phyloP scores from a whole-genome alignment of 2,888 invertebrate species.

The Campoplex capitator region DNA sequence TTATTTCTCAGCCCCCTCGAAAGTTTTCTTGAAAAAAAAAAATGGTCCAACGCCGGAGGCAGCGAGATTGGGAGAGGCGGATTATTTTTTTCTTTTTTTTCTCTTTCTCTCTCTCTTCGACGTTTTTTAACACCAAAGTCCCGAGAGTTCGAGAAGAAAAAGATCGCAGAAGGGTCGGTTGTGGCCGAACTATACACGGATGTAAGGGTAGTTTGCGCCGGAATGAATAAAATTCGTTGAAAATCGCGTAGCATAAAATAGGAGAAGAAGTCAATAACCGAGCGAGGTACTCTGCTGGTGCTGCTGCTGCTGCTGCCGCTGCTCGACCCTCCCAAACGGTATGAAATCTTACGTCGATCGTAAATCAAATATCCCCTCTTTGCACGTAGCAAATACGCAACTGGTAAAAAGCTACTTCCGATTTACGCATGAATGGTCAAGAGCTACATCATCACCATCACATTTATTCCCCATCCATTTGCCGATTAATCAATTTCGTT shows the following conservation, averaged over 20 bases:
- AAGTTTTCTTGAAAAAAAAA: slow-evolving; percentile 16
- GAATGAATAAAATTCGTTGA: slow-evolving; percentile 59
- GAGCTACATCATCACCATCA: not conserved
- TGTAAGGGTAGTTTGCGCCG: slow-evolving; percentile 43
- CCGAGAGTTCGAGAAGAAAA: slow-evolving; percentile 38
- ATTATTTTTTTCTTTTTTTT: slow-evolving; percentile 41
- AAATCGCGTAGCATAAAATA: slow-evolving; percentile 56
- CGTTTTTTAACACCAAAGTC: slow-evolving; percentile 5
- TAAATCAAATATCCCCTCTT: slow-evolving; percentile 62
- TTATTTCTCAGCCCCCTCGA: not conserved
- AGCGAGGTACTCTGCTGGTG: not conserved
- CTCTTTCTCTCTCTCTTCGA: too few relatives aligned
- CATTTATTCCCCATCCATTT: slow-evolving; percentile 13
- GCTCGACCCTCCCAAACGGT: slow-evolving; percentile 15
- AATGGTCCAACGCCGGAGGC: slow-evolving; percentile 24
- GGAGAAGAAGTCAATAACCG: slow-evolving; percentile 36
- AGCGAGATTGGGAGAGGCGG: slow-evolving; percentile 49
- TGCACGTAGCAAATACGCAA: not conserved
- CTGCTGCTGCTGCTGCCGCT: too few relatives aligned
- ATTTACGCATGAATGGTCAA: slow-evolving; percentile 45
- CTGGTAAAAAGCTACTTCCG: slow-evolving; percentile 8
- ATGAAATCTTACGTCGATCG: slow-evolving; percentile 59
- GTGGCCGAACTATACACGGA: slow-evolving; percentile 1
- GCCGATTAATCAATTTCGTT: not conserved
- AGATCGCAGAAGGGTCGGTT: slow-evolving; percentile 36